phyloP scores from a whole-genome alignment of 37 sponge, comb jelly and placozoan species.

The Hormiphora californensis region DNA sequence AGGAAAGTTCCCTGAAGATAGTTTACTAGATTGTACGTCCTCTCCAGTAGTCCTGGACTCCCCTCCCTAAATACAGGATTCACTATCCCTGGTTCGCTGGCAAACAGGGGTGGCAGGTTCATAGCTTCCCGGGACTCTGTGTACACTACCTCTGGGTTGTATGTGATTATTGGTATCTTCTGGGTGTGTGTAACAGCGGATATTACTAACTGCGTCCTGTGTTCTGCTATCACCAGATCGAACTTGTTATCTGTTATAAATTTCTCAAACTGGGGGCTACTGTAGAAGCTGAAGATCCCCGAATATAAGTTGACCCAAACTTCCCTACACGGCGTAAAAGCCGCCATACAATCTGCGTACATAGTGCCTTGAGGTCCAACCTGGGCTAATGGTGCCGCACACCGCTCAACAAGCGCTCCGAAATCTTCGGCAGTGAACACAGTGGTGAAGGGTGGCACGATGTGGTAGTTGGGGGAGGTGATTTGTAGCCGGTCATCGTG shows the following conservation, averaged over 20 bases:
- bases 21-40: background rate
- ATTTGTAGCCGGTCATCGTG: background rate
- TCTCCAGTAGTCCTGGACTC: background rate
- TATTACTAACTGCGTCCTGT: background rate
- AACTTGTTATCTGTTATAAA: background rate
- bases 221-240: slow-evolving; percentile 16
- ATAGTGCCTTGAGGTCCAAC: too few relatives aligned
- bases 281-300: background rate
- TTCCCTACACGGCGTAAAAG: background rate
- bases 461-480: background rate
- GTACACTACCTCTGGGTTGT: background rate
- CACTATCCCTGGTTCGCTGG: slow-evolving; percentile 19
- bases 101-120: slow-evolving; percentile 5
- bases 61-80: background rate
- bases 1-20: background rate
- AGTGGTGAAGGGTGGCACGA: background rate
- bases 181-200: background rate
- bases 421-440: background rate
- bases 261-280: background rate
- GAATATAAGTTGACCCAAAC: background rate
- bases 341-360: slow-evolving; percentile 17
- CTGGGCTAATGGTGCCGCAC: too few relatives aligned
- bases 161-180: slow-evolving; percentile 6
- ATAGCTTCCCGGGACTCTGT: background rate
- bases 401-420: background rate